Conservation (phyloP, 2,888 invertebrate species). For the Oeneis ivallda region DNA sequence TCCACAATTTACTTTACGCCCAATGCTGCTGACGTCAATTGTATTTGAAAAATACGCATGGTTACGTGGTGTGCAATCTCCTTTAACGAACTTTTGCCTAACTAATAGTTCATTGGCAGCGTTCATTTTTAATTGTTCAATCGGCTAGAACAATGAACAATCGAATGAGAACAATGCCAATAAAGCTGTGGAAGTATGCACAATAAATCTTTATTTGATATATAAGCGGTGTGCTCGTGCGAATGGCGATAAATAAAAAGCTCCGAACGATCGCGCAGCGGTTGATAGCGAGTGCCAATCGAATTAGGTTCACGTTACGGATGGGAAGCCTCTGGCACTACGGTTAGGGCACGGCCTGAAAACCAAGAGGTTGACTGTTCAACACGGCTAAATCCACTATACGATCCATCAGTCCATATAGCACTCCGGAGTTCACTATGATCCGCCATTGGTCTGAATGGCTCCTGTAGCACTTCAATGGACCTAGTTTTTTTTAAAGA, state of each 20-base stretch:
- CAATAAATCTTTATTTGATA: slow-evolving; percentile 52
- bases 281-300: slow-evolving; percentile 77
- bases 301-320: slow-evolving; percentile 75
- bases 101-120: slow-evolving; percentile 41
- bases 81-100: slow-evolving; percentile 24
- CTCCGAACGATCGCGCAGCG: slow-evolving; percentile 66
- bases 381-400: no score
- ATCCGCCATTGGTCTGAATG: no score
- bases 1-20: no score
- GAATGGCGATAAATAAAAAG: slow-evolving; percentile 69
- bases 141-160: slow-evolving; percentile 53
- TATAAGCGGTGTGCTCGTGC: slow-evolving; percentile 44
- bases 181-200: slow-evolving; percentile 50
- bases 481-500: no score
- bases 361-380: no score
- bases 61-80: no score
- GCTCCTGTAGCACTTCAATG: no score
- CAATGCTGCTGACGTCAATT: no score
- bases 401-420: no score
- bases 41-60: no score
- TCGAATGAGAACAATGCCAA: slow-evolving; percentile 56
- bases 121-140: slow-evolving; percentile 50
- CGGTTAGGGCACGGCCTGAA: no score
- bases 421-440: no score
- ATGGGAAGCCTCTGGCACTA: slow-evolving; percentile 39